Evolutionary conservation across 2,797 vertebrate species (phyloP).

Genomic region (Sebastes vulpes): DNA sequence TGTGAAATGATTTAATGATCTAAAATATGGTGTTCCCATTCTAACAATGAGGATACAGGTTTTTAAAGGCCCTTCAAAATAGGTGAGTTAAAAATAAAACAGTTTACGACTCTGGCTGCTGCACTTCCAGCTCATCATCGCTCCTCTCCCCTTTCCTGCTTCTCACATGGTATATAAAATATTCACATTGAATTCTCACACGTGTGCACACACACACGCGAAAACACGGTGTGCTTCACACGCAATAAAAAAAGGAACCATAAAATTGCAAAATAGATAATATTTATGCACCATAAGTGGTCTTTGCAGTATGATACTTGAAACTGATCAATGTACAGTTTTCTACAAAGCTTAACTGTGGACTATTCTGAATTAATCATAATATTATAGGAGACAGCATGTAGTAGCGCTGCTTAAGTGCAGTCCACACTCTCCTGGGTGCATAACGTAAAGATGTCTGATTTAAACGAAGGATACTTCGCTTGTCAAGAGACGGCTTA

Average conservation of each 20-base stretch:
- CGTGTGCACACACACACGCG: not conserved
- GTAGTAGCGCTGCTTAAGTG: conserved; percentile 8
- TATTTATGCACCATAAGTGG: not conserved
- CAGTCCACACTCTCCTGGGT: conserved; percentile 29
- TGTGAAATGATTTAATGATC: conserved; percentile 19
- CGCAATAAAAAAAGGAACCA: conserved; percentile 2
- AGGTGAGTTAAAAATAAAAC: conserved; percentile 53
- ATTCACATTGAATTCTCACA: conserved; percentile 58
- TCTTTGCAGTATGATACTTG: not conserved
- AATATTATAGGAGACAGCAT: not conserved
- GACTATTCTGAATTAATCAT: conserved; percentile 37
- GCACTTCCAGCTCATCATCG: conserved; percentile 43
- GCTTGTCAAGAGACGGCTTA: conserved; percentile 36
- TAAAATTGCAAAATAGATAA: conserved; percentile 16
- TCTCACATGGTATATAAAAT: conserved; percentile 58
- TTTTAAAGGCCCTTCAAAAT: conserved; percentile 21
- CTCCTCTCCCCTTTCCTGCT: conserved; percentile 10
- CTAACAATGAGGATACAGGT: not conserved
- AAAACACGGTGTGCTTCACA: not conserved
- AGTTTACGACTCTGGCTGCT: conserved; percentile 13
- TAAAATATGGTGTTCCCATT: not conserved
- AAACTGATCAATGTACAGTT: not conserved
- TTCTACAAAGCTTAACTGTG: not conserved
- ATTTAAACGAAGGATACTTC: conserved; percentile 29
- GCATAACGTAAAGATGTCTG: conserved; percentile 22